Base-by-base conservation (phyloP, 2,888 invertebrate species). In the Lycophotia porphyrea region DNA sequence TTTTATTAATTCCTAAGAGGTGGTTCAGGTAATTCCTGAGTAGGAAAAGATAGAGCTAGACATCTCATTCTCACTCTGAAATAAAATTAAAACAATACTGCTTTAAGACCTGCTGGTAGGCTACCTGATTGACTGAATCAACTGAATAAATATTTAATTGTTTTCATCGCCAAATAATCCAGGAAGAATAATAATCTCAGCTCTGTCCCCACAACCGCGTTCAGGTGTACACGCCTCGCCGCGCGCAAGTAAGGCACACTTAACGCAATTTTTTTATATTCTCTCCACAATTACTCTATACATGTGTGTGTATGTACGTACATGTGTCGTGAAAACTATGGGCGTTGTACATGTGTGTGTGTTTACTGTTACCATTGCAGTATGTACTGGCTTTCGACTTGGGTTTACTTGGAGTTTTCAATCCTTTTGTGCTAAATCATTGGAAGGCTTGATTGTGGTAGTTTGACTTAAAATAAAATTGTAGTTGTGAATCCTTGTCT, bases 211-310 rank as follows among this genome's bases (percentile, higher is more conserved):
- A 86, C 11, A 36, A 8, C 78, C 68, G 71, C 90, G 86, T 86
- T 74, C 82, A 81, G 63, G 87, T 92, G 92, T 95, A 90, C 95
- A 13, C 88, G 85, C 92, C 92, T 93, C 93, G 81, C 88, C 88
- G 90, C 93, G 91, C 90, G 89, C 96, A 95, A 94, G 96, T 96
- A 96, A 96, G 94, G 94, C 96, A 96, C 96, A 95, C 96, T 96
- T 95, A 93, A 91, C 92, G 93, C 94, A 93, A 91, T 94, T 96
- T 96, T 95, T 96, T 96, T 94, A 90, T 91, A 93, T 94, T 93
- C 94, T 94, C 94, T 93, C 94, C 92, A 93, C 95, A 95, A 96
- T 95, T 95, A 95, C 93, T 73, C n/a, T 71, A 64, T 70, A 63
- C 77, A 78, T 83, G 77, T 91, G 88, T 92, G 91, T 91, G 84